A percentile compares a stretch with the other conserved stretches of the same genome.
Conservation (phyloP, 2,888 invertebrate genomes). For the Acrobasis suavella region DNA sequence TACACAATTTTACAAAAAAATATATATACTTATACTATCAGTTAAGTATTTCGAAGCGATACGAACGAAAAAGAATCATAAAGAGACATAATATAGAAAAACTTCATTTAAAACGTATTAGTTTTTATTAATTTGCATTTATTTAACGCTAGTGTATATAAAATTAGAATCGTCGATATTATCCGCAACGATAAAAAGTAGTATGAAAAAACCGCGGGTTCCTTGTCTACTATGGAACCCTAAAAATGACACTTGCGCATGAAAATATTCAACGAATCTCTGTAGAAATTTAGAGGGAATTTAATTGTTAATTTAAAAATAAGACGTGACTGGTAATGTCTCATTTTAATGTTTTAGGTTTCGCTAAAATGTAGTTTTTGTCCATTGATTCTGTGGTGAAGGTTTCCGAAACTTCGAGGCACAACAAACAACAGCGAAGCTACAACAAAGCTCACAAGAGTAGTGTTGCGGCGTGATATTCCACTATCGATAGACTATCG, state of each 20-base stretch:
- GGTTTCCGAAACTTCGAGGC: too few species aligned
- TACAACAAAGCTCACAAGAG: too few species aligned
- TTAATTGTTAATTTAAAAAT: not conserved
- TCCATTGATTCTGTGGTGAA: too few species aligned
- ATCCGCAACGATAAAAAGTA: constrained; percentile 1
- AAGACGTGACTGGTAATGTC: not conserved
- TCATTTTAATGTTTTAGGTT: not conserved
- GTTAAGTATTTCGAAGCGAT: constrained; percentile 1
- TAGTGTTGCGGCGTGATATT: too few species aligned
- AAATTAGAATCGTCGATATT: constrained; percentile 13
- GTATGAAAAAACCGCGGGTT: not conserved
- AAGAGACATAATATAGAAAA: not conserved
- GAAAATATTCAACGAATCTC: constrained; percentile 10
- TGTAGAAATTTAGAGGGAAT: constrained; percentile 4
- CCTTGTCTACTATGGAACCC: not conserved
- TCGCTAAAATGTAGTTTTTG: not conserved
- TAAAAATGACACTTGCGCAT: not conserved
- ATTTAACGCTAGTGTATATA: constrained; percentile 11
- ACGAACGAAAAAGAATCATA: not conserved
- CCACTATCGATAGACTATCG: too few species aligned
- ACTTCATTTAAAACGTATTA: not conserved
- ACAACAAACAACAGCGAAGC: too few species aligned
- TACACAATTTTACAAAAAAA: too few species aligned
- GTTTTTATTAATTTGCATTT: constrained; percentile 6
- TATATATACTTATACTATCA: too few species aligned